phyloP scores from a whole-genome alignment of 2,888 invertebrate genomes.

The Zygothrica quintamaculata region DNA sequence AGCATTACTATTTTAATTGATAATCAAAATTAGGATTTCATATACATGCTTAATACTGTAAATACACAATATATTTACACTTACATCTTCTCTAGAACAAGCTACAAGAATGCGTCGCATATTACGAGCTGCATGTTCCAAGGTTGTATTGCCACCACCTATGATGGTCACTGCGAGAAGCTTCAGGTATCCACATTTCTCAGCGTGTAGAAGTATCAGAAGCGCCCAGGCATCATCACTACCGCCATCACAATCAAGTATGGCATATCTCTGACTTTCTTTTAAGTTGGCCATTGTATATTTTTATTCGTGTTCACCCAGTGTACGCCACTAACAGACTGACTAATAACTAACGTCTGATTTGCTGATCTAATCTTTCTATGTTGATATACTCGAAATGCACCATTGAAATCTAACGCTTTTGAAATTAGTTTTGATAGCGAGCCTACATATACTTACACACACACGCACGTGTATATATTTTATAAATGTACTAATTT shows the following conservation, averaged over 20 bases:
- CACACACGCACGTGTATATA: background rate
- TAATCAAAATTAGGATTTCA: slow-evolving; percentile 24
- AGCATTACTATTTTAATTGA: background rate
- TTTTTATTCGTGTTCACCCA: background rate
- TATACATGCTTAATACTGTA: background rate
- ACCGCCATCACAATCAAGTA: slow-evolving; percentile 88
- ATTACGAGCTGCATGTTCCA: slow-evolving; percentile 89
- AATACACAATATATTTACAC: slow-evolving; percentile 64
- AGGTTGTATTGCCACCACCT: slow-evolving; percentile 89
- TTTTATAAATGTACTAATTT: background rate
- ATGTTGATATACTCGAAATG: no score
- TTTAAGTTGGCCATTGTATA: background rate
- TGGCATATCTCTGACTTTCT: slow-evolving; percentile 74
- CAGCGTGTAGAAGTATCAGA: slow-evolving; percentile 86
- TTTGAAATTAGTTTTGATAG: no score
- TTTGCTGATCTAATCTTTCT: background rate
- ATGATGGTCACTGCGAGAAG: slow-evolving; percentile 89
- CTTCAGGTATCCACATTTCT: slow-evolving; percentile 72
- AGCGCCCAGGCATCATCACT: slow-evolving; percentile 88
- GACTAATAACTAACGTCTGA: no score
- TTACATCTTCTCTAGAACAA: slow-evolving; percentile 87
- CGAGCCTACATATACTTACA: no score
- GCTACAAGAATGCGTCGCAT: slow-evolving; percentile 88
- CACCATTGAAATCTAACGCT: background rate
- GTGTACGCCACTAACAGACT: no score